Evolutionary conservation across 1,140 invertebrate species (phyloP).

Genomic region (Drosophila lini): DNA sequence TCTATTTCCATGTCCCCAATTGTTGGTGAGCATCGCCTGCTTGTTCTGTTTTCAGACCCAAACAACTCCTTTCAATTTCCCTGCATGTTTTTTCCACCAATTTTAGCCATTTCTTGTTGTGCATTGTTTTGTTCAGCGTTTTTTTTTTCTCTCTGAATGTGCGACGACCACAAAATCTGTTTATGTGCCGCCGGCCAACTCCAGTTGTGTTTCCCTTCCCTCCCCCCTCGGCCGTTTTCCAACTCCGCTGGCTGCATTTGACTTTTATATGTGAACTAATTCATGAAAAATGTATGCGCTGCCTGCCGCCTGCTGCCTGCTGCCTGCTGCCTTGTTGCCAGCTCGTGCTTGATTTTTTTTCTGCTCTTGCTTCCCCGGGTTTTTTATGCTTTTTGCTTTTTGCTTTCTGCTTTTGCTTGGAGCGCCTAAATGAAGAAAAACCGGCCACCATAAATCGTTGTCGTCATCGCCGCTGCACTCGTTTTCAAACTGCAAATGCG

Average conservation of each 20-base stretch:
- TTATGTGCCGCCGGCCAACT: conserved; percentile 57
- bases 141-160: conserved; percentile 44
- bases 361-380: conserved; percentile 8
- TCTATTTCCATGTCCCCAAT: not conserved
- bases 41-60: not conserved
- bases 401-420: conserved; percentile 8
- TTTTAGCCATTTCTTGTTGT: conserved; percentile 15
- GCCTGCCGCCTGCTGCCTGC: conserved; percentile 20
- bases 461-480: conserved; percentile 35
- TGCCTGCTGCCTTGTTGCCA: conserved; percentile 36
- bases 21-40: not conserved
- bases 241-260: conserved; percentile 64
- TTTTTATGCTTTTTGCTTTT: not conserved
- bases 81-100: not conserved
- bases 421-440: conserved; percentile 75
- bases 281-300: conserved; percentile 76
- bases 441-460: conserved; percentile 78
- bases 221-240: not conserved
- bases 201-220: conserved; percentile 1
- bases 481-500: conserved; percentile 33
- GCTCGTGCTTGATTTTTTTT: conserved; percentile 20
- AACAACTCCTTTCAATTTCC: conserved; percentile 29
- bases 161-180: conserved; percentile 70
- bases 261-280: conserved; percentile 82
- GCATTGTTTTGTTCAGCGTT: conserved; percentile 8